Evolutionary conservation across 1,140 invertebrate genomes (phyloP), one percentile per base, ranked within the genome.

Genomic region (Drosophila sp.): DNA sequence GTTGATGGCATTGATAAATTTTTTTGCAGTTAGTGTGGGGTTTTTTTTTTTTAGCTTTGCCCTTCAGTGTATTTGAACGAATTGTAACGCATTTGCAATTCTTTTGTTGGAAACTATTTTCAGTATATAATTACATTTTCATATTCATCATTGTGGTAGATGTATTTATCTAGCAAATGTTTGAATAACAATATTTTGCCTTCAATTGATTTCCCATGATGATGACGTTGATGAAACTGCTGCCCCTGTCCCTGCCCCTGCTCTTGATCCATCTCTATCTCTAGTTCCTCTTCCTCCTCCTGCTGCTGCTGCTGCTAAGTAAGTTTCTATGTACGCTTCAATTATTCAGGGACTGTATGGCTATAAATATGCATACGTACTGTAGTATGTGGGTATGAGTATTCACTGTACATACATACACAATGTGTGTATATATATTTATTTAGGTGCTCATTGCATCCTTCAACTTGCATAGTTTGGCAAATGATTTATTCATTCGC

Each of bases 401-500:
- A 50, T 50, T 23, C n/a, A 23, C 27, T 32, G 30, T 33, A 35
- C 33, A 33, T 30, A 30, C 25, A 23, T 23, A 23, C 7, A 32
- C 35, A 4, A 33, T 10, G 17, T 32, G 41, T 25, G 10, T 66
- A 33, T 56, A 30, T 32, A 10, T 30, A 23, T 35, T 33, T 1
- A 3, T 38, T 55, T 57, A 61, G 35, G 35, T 38, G 35, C 10
- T 10, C 35, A 50, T 55, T 56, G 65, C 68, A 76, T 76, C 73
- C 72, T 76, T 76, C 41, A 67, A 60, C 40, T 76, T 63, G 60
- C 66, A 33, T 65, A 41, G 57, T 27, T 50, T 63, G 33, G 62
- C 62, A 44, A 60, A 84, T 84, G 83, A 79, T 70, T 86, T 76
- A 86, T 87, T 79, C 72, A 86, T 60, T 64, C 63, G 55, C 83